Base-by-base conservation (phyloP, 2,113 vertebrate genomes). In the Misgurnus anguillicaudatus region DNA sequence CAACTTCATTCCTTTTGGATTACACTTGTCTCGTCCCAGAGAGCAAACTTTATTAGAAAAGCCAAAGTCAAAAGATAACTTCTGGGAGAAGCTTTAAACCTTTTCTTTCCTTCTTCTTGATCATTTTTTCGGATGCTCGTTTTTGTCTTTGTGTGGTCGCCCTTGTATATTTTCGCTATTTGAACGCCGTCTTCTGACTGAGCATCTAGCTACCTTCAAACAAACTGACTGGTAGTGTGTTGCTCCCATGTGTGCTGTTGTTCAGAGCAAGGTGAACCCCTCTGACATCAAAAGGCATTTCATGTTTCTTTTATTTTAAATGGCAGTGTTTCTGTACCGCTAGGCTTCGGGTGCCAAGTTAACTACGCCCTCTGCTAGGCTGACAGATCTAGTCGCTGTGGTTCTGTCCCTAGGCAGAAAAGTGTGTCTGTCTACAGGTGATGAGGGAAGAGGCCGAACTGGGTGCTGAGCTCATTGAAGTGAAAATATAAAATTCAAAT, bases 241-340 rank as follows among this genome's bases (percentile, higher is more conserved):
- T 86, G 80, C 63, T 81, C 8, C 48, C 64, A 67, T 81, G 75
- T 58, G 7, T 73, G 80, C 48, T 67, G 75, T 80, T 87, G 83
- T 87, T 39, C 48, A 83, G 65, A 85, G 84, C 80, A 79, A 85
- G 82, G 85, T 83, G 86, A 90, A 84, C 75, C 86, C 87, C 82
- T 88, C 83, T 72, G 83, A 89, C 88, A 90, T 91, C 88, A 90
- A 90, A 90, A 77, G 63, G 67, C 63, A 89, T 90, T 91, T 91
- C 85, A 90, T 88, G 87, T 90, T 84, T 80, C 84, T 88, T 90
- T 91, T 85, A 89, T 89, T 90, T 61, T 79, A 89, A 91, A 90
- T 87, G 86, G 82, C 87, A 87, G 78, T 51, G 73, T 87, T 88
- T 88, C 85, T 88, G 84, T 76, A 76, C 85, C 84, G 84, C 67